Conservation (phyloP, 2,888 invertebrate genomes). For the Geophilus truncorum region DNA sequence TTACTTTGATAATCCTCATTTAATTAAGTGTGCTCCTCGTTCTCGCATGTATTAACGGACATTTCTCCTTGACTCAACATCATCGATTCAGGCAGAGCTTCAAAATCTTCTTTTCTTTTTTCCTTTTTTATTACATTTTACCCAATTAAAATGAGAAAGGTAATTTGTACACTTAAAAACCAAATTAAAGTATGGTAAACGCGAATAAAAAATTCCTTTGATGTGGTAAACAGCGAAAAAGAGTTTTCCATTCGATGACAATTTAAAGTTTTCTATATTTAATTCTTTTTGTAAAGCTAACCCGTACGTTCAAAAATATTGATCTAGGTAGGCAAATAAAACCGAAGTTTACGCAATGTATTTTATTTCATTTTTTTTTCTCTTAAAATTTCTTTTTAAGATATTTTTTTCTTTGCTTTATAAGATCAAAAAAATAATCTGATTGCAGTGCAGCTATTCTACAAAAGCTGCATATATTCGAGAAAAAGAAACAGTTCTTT, state of each 20-base stretch:
- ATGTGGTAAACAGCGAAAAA: background rate
- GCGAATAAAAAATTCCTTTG: background rate
- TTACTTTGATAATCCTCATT: constrained; percentile 23
- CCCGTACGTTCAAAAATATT: no score
- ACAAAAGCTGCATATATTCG: constrained; percentile 3
- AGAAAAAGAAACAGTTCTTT: background rate
- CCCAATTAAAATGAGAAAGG: constrained; percentile 5
- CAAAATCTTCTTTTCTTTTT: background rate
- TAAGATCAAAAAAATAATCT: constrained; percentile 14
- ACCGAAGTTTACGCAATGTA: background rate
- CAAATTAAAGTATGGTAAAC: background rate
- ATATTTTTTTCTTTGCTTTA: background rate
- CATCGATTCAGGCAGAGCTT: background rate
- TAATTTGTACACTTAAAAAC: constrained; percentile 4
- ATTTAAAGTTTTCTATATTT: background rate
- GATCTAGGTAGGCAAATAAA: background rate
- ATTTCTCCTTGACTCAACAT: constrained; percentile 16
- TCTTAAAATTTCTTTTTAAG: background rate
- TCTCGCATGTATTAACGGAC: background rate
- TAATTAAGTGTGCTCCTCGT: constrained; percentile 16
- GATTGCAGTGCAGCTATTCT: background rate
- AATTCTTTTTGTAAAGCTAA: no score
- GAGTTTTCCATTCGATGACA: background rate
- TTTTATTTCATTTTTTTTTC: background rate
- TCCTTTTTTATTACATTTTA: background rate